Evolutionary conservation across 2,888 invertebrate species (phyloP).

Genomic region (Teinopalpus imperialis): DNA sequence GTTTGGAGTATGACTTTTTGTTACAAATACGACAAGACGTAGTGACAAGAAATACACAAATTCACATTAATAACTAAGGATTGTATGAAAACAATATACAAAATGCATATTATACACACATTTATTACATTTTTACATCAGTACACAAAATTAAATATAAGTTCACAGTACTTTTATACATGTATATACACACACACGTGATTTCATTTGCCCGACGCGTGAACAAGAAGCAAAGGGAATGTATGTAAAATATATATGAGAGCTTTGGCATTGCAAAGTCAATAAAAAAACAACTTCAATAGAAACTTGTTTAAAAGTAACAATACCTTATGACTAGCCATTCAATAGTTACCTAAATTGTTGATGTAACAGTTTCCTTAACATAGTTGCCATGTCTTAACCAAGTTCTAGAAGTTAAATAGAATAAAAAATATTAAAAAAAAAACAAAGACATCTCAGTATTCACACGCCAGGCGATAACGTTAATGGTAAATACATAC

Average conservation of each 20-base stretch:
- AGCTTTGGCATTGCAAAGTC: conserved; percentile 25
- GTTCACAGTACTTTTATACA: conserved; percentile 56
- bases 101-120: conserved; percentile 59
- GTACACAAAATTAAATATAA: conserved; percentile 71
- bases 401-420: not conserved
- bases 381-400: conserved; percentile 1
- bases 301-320: conserved; percentile 12
- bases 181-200: conserved; percentile 52
- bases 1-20: too few relatives aligned
- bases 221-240: conserved; percentile 55
- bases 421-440: not conserved
- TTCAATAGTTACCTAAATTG: conserved; percentile 15
- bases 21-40: too few relatives aligned
- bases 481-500: not conserved
- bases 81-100: too few relatives aligned
- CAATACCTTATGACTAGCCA: conserved; percentile 23
- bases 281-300: conserved; percentile 28
- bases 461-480: conserved; percentile 15
- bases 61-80: too few relatives aligned
- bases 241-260: conserved; percentile 49
- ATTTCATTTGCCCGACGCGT: conserved; percentile 30
- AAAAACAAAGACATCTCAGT: conserved; percentile 4
- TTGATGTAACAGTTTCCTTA: not conserved
- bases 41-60: too few relatives aligned
- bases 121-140: conserved; percentile 75